phyloP scores from a whole-genome alignment of 1,140 invertebrate genomes.

The Halictus rubicundus region DNA sequence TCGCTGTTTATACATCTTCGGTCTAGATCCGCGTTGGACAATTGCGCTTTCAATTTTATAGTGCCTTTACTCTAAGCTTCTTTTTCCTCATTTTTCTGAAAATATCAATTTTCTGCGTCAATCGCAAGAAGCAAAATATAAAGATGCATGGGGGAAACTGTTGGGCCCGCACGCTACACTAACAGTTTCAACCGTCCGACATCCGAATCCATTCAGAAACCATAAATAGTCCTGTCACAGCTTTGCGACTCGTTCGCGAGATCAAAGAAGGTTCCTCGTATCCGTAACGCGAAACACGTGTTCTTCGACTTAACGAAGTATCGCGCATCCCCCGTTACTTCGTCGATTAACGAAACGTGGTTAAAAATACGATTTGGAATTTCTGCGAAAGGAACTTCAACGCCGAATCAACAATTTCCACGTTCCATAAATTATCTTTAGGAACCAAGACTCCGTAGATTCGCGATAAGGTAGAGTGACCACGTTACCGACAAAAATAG shows the following conservation, averaged over 20 bases:
- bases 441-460: too few relatives aligned
- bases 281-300: slow-evolving; percentile 28
- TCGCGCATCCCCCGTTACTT: slow-evolving; percentile 3
- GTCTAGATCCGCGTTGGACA: slow-evolving; percentile 47
- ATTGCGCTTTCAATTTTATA: too few relatives aligned
- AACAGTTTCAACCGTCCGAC: background rate
- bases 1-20: slow-evolving; percentile 35
- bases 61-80: too few relatives aligned
- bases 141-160: background rate
- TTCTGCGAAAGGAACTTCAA: background rate
- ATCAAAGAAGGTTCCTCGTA: slow-evolving; percentile 25
- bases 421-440: too few relatives aligned
- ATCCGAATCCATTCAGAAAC: background rate
- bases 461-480: too few relatives aligned
- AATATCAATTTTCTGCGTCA: too few relatives aligned
- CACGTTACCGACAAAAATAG: too few relatives aligned
- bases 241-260: background rate
- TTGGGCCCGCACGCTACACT: background rate
- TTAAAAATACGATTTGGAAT: slow-evolving; percentile 7
- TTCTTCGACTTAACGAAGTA: background rate
- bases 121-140: too few relatives aligned
- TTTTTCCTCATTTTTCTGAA: too few relatives aligned
- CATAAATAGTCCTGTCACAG: slow-evolving; percentile 10
- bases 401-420: background rate
- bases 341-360: background rate